Conservation (phyloP, 2,113 vertebrate species). For the Camelus bactrianus region DNA sequence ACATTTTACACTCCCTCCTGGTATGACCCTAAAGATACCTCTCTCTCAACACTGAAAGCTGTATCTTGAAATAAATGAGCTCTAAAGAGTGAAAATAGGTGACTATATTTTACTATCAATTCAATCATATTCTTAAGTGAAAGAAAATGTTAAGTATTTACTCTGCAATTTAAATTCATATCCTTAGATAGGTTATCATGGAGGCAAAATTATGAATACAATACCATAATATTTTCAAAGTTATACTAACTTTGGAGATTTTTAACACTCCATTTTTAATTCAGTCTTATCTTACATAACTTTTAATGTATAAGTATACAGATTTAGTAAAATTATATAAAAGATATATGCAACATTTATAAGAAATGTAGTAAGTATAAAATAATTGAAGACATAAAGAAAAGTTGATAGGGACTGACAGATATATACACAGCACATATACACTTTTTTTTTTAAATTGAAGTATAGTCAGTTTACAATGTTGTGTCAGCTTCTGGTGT, state of each 20-base stretch:
- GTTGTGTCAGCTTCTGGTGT: too few species aligned
- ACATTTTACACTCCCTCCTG: neutral
- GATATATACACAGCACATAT: too few species aligned
- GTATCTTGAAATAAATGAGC: conserved; percentile 16
- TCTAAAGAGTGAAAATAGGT: conserved; percentile 37
- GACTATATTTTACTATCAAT: neutral
- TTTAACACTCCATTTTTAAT: conserved; percentile 22
- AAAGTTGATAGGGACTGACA: neutral
- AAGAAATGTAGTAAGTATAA: neutral
- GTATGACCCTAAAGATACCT: neutral
- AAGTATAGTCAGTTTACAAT: too few species aligned
- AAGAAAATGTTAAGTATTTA: conserved; percentile 57
- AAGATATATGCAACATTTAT: neutral
- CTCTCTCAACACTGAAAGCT: neutral
- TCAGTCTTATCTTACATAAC: neutral
- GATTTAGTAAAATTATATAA: neutral
- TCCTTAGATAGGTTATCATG: neutral
- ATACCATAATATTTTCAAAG: conserved; percentile 53
- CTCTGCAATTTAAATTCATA: conserved; percentile 57
- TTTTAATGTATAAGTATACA: neutral
- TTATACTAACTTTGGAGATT: neutral
- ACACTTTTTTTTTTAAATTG: too few species aligned
- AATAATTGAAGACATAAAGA: neutral
- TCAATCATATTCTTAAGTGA: neutral
- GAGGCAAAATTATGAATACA: conserved; percentile 51